Conservation (phyloP, 2,888 invertebrate species). For the Atrina japonica region DNA sequence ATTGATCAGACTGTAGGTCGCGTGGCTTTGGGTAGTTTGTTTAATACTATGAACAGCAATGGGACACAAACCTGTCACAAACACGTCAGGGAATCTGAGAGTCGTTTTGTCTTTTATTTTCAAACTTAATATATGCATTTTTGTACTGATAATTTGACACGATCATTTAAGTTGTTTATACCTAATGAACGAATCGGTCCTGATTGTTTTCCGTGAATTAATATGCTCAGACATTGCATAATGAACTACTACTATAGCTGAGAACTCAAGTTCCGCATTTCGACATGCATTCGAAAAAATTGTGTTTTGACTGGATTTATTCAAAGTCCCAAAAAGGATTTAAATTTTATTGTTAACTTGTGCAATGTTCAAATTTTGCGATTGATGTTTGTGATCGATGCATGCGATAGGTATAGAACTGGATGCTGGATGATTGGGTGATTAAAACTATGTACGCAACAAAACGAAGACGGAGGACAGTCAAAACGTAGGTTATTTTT, state of each 20-base stretch:
- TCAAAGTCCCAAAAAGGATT: constrained; percentile 14
- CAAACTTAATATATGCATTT: constrained; percentile 39
- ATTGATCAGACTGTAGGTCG: constrained; percentile 42
- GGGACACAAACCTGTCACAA: constrained; percentile 31
- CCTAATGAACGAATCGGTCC: constrained; percentile 8
- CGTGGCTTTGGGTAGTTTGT: constrained; percentile 45
- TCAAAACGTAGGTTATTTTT: constrained; percentile 90
- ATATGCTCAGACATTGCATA: constrained; percentile 6
- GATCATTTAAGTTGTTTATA: not conserved
- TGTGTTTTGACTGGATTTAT: constrained; percentile 16
- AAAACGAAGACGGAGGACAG: constrained; percentile 95
- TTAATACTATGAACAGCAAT: constrained; percentile 30
- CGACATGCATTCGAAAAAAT: constrained; percentile 13
- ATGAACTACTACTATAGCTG: constrained; percentile 2
- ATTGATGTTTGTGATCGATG: constrained; percentile 5
- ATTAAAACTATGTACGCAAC: constrained; percentile 94
- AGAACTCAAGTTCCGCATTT: not conserved
- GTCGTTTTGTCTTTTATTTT: constrained; percentile 21
- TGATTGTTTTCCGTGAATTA: constrained; percentile 10
- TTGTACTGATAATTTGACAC: constrained; percentile 28
- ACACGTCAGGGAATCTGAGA: constrained; percentile 32
- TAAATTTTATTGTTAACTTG: not conserved
- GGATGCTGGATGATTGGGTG: constrained; percentile 75
- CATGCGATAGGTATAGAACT: constrained; percentile 7
- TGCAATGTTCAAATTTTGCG: not conserved